phyloP scores from a whole-genome alignment of 2,113 vertebrate genomes.

The Tetrax tetrax region DNA sequence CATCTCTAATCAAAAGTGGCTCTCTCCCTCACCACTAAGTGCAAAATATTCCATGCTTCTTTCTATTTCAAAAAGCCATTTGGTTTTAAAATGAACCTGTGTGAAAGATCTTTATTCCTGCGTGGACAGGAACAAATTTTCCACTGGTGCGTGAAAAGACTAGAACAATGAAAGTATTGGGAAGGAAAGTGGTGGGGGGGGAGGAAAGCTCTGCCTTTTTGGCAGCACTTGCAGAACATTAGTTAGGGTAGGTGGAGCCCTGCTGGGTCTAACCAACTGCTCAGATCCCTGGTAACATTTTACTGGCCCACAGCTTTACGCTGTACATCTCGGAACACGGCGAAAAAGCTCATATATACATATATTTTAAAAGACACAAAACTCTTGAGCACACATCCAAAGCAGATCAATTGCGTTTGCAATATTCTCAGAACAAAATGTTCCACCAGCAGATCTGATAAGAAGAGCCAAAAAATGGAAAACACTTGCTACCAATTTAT shows the following conservation, averaged over 20 bases:
- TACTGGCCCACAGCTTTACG: slow-evolving; percentile 9
- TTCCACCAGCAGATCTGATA: slow-evolving; percentile 77
- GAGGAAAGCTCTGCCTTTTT: slow-evolving; percentile 26
- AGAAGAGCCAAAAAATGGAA: slow-evolving; percentile 79
- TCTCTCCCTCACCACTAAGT: neutral
- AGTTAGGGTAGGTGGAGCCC: slow-evolving; percentile 49
- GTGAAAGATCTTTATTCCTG: slow-evolving; percentile 30
- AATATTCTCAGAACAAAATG: slow-evolving; percentile 80
- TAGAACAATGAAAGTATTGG: slow-evolving; percentile 41
- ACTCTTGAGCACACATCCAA: slow-evolving; percentile 62
- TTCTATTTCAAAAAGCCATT: slow-evolving; percentile 21
- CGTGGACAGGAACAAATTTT: slow-evolving; percentile 32
- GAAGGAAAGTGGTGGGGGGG: neutral
- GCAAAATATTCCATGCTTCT: slow-evolving; percentile 5
- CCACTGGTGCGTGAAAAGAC: slow-evolving; percentile 42
- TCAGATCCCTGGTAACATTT: slow-evolving; percentile 34
- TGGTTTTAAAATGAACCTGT: slow-evolving; percentile 49
- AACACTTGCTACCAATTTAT: slow-evolving; percentile 82
- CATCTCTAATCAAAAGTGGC: slow-evolving; percentile 25
- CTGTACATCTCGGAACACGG: neutral
- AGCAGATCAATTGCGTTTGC: slow-evolving; percentile 77
- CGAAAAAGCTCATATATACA: slow-evolving; percentile 21
- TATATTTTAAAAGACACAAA: slow-evolving; percentile 43
- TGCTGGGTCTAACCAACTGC: slow-evolving; percentile 57
- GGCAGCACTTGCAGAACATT: slow-evolving; percentile 44